Evolutionary conservation across 2,888 invertebrate genomes (phyloP), one percentile per base, ranked within the genome.

Genomic region (Pristionchus fissidentatus): DNA sequence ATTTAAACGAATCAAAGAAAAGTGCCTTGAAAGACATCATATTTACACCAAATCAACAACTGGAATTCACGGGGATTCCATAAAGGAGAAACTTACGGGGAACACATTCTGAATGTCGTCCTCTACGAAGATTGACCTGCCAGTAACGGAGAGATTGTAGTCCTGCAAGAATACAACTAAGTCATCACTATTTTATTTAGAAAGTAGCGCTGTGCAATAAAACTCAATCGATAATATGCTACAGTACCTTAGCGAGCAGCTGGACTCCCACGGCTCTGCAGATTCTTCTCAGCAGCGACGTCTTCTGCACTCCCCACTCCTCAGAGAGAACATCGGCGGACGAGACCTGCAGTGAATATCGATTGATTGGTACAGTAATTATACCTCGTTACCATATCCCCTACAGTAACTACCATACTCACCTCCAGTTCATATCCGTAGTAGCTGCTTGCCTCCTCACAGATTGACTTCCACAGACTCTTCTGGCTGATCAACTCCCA

Each of bases 31-130:
- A n/a, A n/a, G n/a, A n/a, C n/a, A n/a, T n/a, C n/a, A n/a, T n/a
- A n/a, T n/a, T n/a, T n/a, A n/a, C n/a, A n/a, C n/a, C n/a, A n/a
- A n/a, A n/a, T n/a, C n/a, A n/a, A n/a, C n/a, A n/a, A n/a, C n/a
- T n/a, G n/a, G n/a, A n/a, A n/a, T n/a, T n/a, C n/a, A n/a, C n/a
- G n/a, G n/a, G n/a, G n/a, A n/a, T n/a, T n/a, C n/a, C n/a, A n/a
- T n/a, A 75, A 75, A 29, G 0, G 26, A 7, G 26, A 26, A 15
- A 38, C 83, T 83, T 43, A 98, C 95, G 0, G 99, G 99, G 94
- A 97, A 98, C 87, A 98, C 95, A 93, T 98, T 98, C 91, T 97
- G 94, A 89, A 99, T 96, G 93, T 99, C 98, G 87, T 98, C 96
- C 92, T 97, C 97, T 85, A 95, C 95, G 94, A 99, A 99, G 2